Conservation (phyloP, 2,113 vertebrate species). For the Coturnix japonica region DNA sequence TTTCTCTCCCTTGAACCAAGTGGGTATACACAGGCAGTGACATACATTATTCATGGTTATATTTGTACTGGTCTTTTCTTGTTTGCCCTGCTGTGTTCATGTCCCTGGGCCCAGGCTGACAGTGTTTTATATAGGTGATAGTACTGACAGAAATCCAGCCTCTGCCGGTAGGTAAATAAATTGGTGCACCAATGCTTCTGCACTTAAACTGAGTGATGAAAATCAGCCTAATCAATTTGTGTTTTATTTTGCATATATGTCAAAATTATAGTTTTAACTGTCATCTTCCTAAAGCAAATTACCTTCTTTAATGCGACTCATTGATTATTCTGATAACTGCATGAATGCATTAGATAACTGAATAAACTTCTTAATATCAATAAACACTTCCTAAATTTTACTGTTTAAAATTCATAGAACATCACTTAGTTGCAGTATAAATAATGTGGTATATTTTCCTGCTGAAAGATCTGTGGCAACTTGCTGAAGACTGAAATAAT, state of each 20-base stretch:
- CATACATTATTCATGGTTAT: slow-evolving; percentile 42
- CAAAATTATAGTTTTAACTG: neutral
- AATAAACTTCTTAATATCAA: neutral
- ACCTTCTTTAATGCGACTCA: neutral
- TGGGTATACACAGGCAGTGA: slow-evolving; percentile 5
- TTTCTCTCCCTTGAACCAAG: slow-evolving; percentile 48
- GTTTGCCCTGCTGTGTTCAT: slow-evolving; percentile 19
- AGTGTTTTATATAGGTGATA: slow-evolving; percentile 81
- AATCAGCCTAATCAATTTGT: slow-evolving; percentile 30
- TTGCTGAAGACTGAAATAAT: neutral
- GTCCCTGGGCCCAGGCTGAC: slow-evolving; percentile 68
- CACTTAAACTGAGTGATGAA: slow-evolving; percentile 31
- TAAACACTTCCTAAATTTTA: neutral
- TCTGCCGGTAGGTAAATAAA: slow-evolving; percentile 77
- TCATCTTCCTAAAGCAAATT: neutral
- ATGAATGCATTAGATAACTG: neutral
- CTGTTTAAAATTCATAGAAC: slow-evolving; percentile 15
- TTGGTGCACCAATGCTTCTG: slow-evolving; percentile 24
- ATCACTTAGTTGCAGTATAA: slow-evolving; percentile 2
- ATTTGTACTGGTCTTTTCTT: neutral
- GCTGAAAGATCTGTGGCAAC: neutral
- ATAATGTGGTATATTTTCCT: neutral
- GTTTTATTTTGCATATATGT: neutral
- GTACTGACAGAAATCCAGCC: slow-evolving; percentile 81
- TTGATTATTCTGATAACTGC: slow-evolving; percentile 13